phyloP scores from a whole-genome alignment of 2,113 vertebrate genomes.

The Collichthys lucidus region DNA sequence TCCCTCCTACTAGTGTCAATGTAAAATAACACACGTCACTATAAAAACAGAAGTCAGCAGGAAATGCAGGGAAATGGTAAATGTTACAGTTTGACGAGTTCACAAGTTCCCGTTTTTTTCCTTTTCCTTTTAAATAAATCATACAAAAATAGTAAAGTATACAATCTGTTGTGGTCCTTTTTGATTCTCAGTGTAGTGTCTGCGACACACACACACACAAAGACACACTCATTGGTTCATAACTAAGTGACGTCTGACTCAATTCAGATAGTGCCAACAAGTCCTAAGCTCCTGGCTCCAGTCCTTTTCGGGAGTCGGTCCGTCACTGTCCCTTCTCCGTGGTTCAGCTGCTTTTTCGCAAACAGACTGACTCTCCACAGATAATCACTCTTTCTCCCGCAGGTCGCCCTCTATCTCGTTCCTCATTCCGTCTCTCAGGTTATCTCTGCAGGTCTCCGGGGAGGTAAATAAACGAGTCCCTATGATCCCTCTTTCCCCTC shows the following conservation, averaged over 20 bases:
- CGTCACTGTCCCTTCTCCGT: constrained; percentile 15
- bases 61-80: constrained; percentile 31
- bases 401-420: constrained; percentile 27
- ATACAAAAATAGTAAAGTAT: constrained; percentile 75
- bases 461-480: constrained; percentile 53
- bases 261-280: constrained; percentile 36
- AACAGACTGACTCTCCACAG: constrained; percentile 53
- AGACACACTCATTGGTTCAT: constrained; percentile 19
- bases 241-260: constrained; percentile 42
- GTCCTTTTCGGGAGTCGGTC: constrained; percentile 34
- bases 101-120: constrained; percentile 18
- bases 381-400: constrained; percentile 29
- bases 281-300: constrained; percentile 37
- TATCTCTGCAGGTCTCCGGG: constrained; percentile 47
- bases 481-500: constrained; percentile 88
- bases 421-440: constrained; percentile 49
- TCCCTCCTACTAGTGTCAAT: constrained; percentile 4
- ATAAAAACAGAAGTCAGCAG: constrained; percentile 45
- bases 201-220: not conserved
- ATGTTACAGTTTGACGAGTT: constrained; percentile 46
- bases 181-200: constrained; percentile 47
- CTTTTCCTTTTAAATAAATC: constrained; percentile 57
- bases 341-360: constrained; percentile 51
- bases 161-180: constrained; percentile 53
- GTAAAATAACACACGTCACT: constrained; percentile 34